Conservation (phyloP, 2,888 invertebrate species). For the Netelia inedita region DNA sequence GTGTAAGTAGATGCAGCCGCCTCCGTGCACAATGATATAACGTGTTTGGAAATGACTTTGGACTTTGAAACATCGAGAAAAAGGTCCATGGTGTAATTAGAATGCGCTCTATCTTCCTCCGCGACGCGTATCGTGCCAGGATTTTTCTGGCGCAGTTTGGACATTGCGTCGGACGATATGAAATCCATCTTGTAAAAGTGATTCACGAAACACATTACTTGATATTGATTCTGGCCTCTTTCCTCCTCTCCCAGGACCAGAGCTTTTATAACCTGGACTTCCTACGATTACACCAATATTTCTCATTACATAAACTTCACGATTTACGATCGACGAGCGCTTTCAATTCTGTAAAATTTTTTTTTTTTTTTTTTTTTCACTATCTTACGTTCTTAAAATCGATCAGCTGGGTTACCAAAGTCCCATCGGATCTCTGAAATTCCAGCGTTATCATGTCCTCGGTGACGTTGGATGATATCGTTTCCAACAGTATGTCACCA, state of each 20-base stretch:
- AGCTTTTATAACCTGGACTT: constrained; percentile 96
- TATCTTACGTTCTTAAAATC: constrained; percentile 96
- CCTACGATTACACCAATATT: constrained; percentile 87
- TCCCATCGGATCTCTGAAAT: constrained; percentile 96
- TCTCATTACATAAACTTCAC: neutral
- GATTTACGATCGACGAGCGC: no score
- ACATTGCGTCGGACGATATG: constrained; percentile 98
- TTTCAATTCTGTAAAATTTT: no score
- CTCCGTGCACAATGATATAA: constrained; percentile 91
- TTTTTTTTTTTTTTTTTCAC: no score
- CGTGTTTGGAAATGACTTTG: constrained; percentile 90
- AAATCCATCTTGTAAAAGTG: constrained; percentile 97
- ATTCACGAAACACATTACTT: constrained; percentile 96
- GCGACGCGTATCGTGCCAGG: constrained; percentile 95
- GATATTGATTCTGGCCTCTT: constrained; percentile 94
- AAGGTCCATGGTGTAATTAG: constrained; percentile 94
- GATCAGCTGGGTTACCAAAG: constrained; percentile 95
- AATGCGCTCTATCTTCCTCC: constrained; percentile 95
- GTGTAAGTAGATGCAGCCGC: constrained; percentile 92
- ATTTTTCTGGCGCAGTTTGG: constrained; percentile 96
- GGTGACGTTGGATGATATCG: constrained; percentile 95
- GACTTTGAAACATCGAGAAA: constrained; percentile 91
- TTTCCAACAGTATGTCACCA: constrained; percentile 97
- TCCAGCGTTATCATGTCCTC: constrained; percentile 96
- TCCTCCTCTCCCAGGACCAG: constrained; percentile 97